A percentile compares a stretch with the other conserved stretches of the same genome.
These are phyloP conservation scores for Masticophis lateralis DNA, from an alignment of 2,797 vertebrate genomes.

Conservation along the genomic window DNA sequence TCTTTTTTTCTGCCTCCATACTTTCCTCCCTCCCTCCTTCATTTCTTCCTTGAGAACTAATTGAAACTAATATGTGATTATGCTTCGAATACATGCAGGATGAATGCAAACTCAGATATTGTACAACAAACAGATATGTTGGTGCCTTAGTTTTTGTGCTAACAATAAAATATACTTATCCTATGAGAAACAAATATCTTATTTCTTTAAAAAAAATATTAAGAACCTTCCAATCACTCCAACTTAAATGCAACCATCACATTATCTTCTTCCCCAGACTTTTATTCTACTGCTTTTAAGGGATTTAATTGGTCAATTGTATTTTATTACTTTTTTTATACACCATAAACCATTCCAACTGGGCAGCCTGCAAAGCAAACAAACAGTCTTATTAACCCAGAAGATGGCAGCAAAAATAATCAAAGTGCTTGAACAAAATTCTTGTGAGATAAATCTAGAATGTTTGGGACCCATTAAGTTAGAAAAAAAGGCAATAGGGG, in stretches of 20 bases:
- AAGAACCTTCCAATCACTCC: not conserved
- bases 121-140: conserved; percentile 48
- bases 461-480: not conserved
- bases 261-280: conserved; percentile 29
- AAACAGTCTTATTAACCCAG: not conserved
- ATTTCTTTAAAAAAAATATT: conserved; percentile 48
- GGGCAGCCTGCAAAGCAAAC: not conserved
- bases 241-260: conserved; percentile 31
- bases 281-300: not conserved
- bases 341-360: not conserved
- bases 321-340: not conserved
- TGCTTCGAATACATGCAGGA: conserved; percentile 45
- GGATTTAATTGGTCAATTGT: not conserved
- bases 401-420: not conserved
- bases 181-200: conserved; percentile 35
- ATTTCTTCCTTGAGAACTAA: not conserved
- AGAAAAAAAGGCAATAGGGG: not conserved
- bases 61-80: conserved; percentile 60
- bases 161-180: conserved; percentile 42
- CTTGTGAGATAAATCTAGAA: not conserved
- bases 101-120: conserved; percentile 59
- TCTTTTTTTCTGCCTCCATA: not conserved
- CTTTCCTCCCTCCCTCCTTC: not conserved
- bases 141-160: conserved; percentile 40
- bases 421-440: not conserved